Evolutionary conservation across 1,140 invertebrate genomes (phyloP), one percentile per base, ranked within the genome.

Genomic region (Heliconius himera): DNA sequence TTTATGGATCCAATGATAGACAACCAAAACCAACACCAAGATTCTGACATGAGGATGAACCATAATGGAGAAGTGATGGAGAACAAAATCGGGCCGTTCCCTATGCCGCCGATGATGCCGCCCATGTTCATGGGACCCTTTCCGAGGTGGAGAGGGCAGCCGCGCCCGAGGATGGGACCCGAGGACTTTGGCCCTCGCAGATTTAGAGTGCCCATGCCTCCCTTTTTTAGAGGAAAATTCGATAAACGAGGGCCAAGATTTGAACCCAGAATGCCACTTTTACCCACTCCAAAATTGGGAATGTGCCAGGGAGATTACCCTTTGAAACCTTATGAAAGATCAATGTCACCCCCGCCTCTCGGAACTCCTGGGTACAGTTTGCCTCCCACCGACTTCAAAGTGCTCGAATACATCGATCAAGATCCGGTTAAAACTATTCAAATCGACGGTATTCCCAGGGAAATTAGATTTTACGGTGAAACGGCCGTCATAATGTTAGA

Each of bases 391-490:
- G 96, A 97, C 90, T 92, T 93, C 18, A 91, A 92, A 82, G 85
- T 96, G 1, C 76, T 97, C 3, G 95, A 97, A 26, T 95, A 95
- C 73, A 96, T 97, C 16, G 94, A 96, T 38, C 94, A 95, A 76
- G 96, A 97, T 85, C 95, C 96, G 0, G 97, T 96, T 83, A 96
- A 96, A 80, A 97, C 96, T n/a, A 98, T 99, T 38, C 96, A 96
- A 56, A 98, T 99, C 76, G 98, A 99, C 89, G 96, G 96, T 4
- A 93, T 97, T 41, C 96, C 96, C 0, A 95, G 98, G 85, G 97
- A 98, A 90, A 97, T 99, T 70, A 95, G 98, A 70, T 98, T 98
- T 84, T 98, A 99, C 83, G 97, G 97, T 29, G 96, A 97, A 54
- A 97, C 96, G 3, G 98, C 98, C 1, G 96, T 99, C 26, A 96